A percentile compares a stretch with the other conserved stretches of the same genome.
Conservation (phyloP, 2,113 vertebrate species). For the Rallus limicola region DNA sequence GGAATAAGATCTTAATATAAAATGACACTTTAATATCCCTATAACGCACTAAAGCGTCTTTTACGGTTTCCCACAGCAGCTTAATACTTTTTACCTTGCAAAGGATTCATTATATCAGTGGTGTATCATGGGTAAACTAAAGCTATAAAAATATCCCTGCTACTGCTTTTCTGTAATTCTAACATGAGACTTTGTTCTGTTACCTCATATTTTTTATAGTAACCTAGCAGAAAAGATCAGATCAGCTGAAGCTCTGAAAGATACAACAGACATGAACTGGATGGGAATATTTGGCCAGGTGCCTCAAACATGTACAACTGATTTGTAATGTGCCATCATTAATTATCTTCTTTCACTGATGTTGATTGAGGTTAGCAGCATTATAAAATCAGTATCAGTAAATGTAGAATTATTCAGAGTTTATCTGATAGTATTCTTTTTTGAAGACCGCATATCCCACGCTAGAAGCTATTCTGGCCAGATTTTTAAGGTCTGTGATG, state of each 20-base stretch:
- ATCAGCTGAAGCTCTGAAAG: neutral
- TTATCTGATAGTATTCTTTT: neutral
- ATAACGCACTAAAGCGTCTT: too few relatives aligned
- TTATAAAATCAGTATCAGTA: neutral
- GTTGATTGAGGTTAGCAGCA: neutral
- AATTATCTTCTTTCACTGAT: neutral
- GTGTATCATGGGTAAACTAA: too few relatives aligned
- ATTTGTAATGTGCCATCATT: neutral
- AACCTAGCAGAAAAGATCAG: neutral
- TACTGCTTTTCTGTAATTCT: neutral
- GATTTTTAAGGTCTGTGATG: neutral
- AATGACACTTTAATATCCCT: too few relatives aligned
- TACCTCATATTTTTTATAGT: neutral
- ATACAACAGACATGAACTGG: neutral
- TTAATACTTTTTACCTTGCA: too few relatives aligned
- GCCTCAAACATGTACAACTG: neutral
- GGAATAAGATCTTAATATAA: too few relatives aligned
- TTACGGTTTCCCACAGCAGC: too few relatives aligned
- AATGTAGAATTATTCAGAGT: neutral
- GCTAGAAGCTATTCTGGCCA: neutral
- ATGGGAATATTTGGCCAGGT: neutral
- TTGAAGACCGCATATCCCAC: neutral
- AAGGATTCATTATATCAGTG: too few relatives aligned
- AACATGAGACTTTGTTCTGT: neutral
- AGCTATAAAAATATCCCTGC: too few relatives aligned